phyloP scores from a whole-genome alignment of 1,140 invertebrate genomes.

The Meloidogyne exigua region DNA sequence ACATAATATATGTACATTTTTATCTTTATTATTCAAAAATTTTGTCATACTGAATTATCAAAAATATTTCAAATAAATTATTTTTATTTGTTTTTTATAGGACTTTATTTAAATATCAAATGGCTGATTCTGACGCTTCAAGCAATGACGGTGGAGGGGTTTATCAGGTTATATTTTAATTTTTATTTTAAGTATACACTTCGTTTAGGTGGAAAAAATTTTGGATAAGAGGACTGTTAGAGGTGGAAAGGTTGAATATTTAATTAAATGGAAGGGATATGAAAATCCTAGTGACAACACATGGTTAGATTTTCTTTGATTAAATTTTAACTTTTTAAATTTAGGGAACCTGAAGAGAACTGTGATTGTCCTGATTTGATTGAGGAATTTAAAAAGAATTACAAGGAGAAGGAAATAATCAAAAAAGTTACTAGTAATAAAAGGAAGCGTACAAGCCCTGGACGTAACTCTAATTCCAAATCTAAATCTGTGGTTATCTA shows the following conservation, averaged over 20 bases:
- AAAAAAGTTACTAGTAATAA: background rate
- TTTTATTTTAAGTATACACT: background rate
- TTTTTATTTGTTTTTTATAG: too few species aligned
- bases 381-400: constrained; percentile 1
- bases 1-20: too few species aligned
- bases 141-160: constrained; percentile 2
- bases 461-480: constrained; percentile 8
- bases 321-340: background rate
- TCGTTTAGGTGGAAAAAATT: constrained; percentile 11
- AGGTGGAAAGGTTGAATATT: constrained; percentile 11
- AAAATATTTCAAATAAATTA: too few species aligned
- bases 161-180: background rate
- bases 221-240: constrained; percentile 2
- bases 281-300: constrained; percentile 6
- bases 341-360: constrained; percentile 21
- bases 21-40: too few species aligned
- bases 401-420: background rate
- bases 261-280: constrained; percentile 22
- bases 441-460: background rate
- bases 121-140: constrained; percentile 11
- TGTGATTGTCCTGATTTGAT: constrained; percentile 22
- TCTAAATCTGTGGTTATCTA: constrained; percentile 9
- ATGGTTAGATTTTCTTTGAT: background rate
- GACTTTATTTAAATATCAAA: background rate
- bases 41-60: too few species aligned